Percentiles rank a stretch among this genome's conserved stretches.
Evolutionary conservation across 2,888 invertebrate species (phyloP).

Genomic region (Pecten maximus): DNA sequence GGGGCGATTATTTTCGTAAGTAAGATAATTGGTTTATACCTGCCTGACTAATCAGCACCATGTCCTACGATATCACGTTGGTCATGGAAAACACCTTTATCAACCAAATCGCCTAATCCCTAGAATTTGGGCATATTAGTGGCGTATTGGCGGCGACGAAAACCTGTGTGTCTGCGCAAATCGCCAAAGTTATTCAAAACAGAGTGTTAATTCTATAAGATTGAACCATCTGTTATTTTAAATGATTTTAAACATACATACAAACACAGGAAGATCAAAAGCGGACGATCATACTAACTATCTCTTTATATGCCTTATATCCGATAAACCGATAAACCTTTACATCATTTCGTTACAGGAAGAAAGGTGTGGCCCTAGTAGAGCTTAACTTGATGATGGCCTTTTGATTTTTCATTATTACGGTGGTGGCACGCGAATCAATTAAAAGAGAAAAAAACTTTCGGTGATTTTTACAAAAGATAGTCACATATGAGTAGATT

Average conservation of each 20-base stretch:
- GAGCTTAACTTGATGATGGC: slow-evolving; percentile 6
- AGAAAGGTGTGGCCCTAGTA: background rate
- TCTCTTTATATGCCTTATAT: background rate
- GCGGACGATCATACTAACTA: background rate
- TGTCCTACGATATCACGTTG: background rate
- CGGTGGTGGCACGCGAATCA: background rate
- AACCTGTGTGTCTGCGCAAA: slow-evolving; percentile 21
- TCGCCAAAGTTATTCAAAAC: slow-evolving; percentile 35
- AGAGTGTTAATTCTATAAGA: slow-evolving; percentile 13
- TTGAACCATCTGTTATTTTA: slow-evolving; percentile 35
- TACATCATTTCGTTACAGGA: slow-evolving; percentile 1
- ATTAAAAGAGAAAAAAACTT: slow-evolving; percentile 8
- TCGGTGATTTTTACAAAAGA: background rate
- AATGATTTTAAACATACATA: slow-evolving; percentile 18
- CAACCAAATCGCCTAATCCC: slow-evolving; percentile 16
- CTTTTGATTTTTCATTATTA: slow-evolving; percentile 3
- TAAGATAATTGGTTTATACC: slow-evolving; percentile 51
- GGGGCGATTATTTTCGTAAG: slow-evolving; percentile 45
- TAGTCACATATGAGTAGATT: slow-evolving; percentile 15
- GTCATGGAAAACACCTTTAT: slow-evolving; percentile 5
- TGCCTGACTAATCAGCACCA: slow-evolving; percentile 34
- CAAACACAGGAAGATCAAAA: background rate
- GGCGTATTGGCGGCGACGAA: slow-evolving; percentile 29
- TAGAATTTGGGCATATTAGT: slow-evolving; percentile 28
- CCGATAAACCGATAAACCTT: background rate